A percentile compares a stretch with the other conserved stretches of the same genome.
phyloP scores from a whole-genome alignment of 1,140 invertebrate species.

The Drosophila rhopaloa region DNA sequence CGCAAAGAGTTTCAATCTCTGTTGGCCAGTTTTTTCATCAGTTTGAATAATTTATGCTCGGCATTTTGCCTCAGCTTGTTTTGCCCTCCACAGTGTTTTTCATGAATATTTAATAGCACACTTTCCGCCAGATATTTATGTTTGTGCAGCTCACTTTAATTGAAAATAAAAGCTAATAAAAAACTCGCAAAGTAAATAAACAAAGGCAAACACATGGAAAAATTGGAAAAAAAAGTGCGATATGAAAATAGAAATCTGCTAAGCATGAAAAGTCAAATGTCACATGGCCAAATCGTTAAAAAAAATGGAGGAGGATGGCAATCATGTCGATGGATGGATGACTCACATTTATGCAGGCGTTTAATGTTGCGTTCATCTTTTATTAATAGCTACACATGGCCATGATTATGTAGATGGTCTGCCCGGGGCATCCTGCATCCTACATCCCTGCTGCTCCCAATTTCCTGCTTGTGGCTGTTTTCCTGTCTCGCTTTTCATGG shows the following conservation, averaged over 20 bases:
- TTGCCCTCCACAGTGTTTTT: not conserved
- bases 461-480: conserved; percentile 33
- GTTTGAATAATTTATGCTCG: conserved; percentile 40
- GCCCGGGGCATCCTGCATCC: not conserved
- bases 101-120: conserved; percentile 39
- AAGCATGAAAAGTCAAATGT: conserved; percentile 60
- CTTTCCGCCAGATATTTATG: conserved; percentile 29
- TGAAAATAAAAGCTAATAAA: conserved; percentile 37
- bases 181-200: conserved; percentile 12
- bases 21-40: conserved; percentile 46
- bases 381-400: conserved; percentile 61
- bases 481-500: conserved; percentile 1
- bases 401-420: conserved; percentile 50
- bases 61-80: conserved; percentile 13
- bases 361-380: conserved; percentile 61
- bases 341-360: conserved; percentile 50
- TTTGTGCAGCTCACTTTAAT: conserved; percentile 37
- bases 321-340: conserved; percentile 35
- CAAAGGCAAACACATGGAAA: not conserved
- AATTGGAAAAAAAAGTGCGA: not conserved
- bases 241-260: conserved; percentile 38
- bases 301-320: not conserved
- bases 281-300: conserved; percentile 33
- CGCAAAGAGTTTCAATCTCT: conserved; percentile 24
- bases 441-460: conserved; percentile 3